Percentiles rank a stretch among this genome's conserved stretches.
phyloP scores from a whole-genome alignment of 2,797 vertebrate genomes.

The Phrynocephalus vlangalii region DNA sequence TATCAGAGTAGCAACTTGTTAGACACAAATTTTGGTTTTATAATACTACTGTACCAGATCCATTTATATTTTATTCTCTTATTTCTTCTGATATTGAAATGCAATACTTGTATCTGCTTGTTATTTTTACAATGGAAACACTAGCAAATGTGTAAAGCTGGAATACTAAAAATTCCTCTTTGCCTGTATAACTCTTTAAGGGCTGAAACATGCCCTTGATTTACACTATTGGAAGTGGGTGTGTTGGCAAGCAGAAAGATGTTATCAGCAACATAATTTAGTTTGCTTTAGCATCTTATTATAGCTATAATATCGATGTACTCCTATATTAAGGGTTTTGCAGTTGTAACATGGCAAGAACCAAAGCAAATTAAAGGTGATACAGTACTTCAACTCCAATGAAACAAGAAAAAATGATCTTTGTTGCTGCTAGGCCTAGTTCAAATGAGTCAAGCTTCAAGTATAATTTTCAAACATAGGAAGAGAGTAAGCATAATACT shows the following conservation, averaged over 20 bases:
- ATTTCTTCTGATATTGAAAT: conserved; percentile 11
- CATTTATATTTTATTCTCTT: conserved; percentile 10
- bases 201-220: conserved; percentile 32
- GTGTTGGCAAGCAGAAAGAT: conserved; percentile 2
- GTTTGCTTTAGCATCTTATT: conserved; percentile 3
- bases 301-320: background rate
- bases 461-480: conserved; percentile 20
- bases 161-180: background rate
- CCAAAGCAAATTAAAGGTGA: background rate
- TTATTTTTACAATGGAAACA: conserved; percentile 7
- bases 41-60: conserved; percentile 19
- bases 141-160: background rate
- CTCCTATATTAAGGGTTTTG: background rate
- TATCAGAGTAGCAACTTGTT: background rate
- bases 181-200: background rate
- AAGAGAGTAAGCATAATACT: conserved; percentile 29
- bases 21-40: background rate
- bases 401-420: background rate
- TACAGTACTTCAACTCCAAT: background rate
- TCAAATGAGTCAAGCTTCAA: conserved; percentile 28
- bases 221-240: background rate
- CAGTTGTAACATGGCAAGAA: conserved; percentile 3
- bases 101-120: background rate
- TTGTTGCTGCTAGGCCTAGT: conserved; percentile 30
- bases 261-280: conserved; percentile 22